Percentiles rank a stretch among this genome's conserved stretches.
Conservation (phyloP, 2,797 vertebrate species). For the Mus caroli region DNA sequence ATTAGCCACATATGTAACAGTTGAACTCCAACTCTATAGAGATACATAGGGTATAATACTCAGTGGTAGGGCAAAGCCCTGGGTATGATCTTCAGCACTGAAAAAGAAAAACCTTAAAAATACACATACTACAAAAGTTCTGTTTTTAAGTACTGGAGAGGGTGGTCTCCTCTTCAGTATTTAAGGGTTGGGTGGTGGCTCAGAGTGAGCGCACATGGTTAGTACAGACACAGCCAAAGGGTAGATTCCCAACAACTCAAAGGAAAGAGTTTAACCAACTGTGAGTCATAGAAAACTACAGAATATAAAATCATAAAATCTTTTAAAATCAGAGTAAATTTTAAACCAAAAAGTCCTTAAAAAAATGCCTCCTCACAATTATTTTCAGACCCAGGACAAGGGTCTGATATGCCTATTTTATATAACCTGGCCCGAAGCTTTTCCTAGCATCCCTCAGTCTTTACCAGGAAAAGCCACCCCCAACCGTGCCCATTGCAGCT, state of each 20-base stretch:
- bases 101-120: not conserved
- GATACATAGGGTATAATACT: not conserved
- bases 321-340: not conserved
- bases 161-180: constrained; percentile 23
- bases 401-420: not conserved
- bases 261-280: not conserved
- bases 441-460: not conserved
- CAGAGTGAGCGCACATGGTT: not conserved
- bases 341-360: constrained; percentile 45
- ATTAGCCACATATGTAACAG: constrained; percentile 10
- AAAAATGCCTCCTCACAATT: not conserved
- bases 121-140: constrained; percentile 23
- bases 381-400: not conserved
- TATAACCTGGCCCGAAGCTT: not conserved
- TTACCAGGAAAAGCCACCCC: not conserved
- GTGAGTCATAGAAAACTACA: not conserved
- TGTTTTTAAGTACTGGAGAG: constrained; percentile 7
- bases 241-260: not conserved
- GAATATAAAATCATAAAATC: not conserved
- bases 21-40: not conserved
- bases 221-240: not conserved
- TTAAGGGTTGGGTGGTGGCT: not conserved
- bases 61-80: not conserved
- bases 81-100: not conserved
- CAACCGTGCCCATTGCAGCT: not conserved